These are phyloP conservation scores for Setipinna tenuifilis DNA, from an alignment of 2,797 vertebrate species.

Conservation along the genomic window DNA sequence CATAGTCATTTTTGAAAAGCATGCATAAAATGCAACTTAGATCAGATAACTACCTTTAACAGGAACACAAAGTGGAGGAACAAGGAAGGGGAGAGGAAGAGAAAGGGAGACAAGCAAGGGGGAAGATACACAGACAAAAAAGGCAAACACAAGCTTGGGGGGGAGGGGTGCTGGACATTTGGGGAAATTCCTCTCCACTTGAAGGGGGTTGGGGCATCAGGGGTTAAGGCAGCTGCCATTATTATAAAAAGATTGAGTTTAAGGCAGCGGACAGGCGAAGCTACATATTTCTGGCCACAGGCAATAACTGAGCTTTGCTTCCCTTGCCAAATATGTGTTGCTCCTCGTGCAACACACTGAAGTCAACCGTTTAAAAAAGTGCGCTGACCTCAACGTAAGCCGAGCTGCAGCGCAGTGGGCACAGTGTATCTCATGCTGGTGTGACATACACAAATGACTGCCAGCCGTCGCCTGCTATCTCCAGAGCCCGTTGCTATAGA, in stretches of 20 bases:
- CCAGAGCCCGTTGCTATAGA: conserved; percentile 16
- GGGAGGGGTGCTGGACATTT: conserved; percentile 38
- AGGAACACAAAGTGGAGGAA: neutral
- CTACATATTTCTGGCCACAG: conserved; percentile 9
- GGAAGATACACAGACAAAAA: neutral
- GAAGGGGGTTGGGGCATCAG: neutral
- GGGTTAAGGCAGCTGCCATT: neutral
- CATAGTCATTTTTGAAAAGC: conserved; percentile 12
- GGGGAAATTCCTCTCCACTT: conserved; percentile 48
- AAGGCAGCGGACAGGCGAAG: neutral
- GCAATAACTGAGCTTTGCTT: neutral
- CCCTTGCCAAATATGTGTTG: too few relatives aligned
- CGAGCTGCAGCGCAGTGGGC: neutral
- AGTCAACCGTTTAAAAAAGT: conserved; percentile 13
- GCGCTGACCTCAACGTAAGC: conserved; percentile 7
- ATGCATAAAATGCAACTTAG: neutral
- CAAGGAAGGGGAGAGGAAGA: neutral
- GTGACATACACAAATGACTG: neutral
- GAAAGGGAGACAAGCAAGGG: neutral
- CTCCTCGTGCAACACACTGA: neutral
- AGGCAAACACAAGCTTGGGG: neutral
- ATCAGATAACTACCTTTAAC: neutral
- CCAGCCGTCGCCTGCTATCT: neutral
- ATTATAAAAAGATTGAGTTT: neutral
- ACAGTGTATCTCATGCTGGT: neutral